These are phyloP conservation scores for Drosophila planitibia DNA, from an alignment of 2,888 invertebrate species.

Conservation along the genomic window DNA sequence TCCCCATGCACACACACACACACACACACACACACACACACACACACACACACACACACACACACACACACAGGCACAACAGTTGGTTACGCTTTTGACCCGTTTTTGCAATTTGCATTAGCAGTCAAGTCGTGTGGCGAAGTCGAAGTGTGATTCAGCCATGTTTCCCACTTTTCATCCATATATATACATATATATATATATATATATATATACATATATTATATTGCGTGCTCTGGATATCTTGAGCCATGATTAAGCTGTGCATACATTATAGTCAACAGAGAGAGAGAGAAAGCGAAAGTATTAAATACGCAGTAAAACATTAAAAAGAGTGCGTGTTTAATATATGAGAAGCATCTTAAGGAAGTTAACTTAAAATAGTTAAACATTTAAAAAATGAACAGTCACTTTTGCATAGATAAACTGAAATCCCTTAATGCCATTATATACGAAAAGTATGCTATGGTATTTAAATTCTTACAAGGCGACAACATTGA, in stretches of 20 bases:
- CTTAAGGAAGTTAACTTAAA: background rate
- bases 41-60: background rate
- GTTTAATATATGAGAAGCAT: background rate
- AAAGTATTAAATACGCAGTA: background rate
- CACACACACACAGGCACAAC: background rate
- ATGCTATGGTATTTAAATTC: too few relatives aligned
- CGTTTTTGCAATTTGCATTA: conserved; percentile 64
- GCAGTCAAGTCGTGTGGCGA: conserved; percentile 35
- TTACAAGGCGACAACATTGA: too few relatives aligned
- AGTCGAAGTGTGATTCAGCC: conserved; percentile 33
- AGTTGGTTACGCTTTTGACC: conserved; percentile 5
- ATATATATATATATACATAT: background rate
- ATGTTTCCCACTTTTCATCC: conserved; percentile 10
- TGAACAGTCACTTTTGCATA: background rate
- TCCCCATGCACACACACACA: background rate
- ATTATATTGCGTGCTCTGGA: background rate
- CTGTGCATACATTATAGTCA: conserved; percentile 33
- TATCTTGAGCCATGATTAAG: conserved; percentile 10
- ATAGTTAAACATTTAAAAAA: background rate
- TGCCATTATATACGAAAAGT: too few relatives aligned
- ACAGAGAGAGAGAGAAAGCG: background rate
- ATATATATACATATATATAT: background rate
- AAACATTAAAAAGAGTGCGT: background rate
- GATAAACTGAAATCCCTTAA: background rate
- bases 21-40: background rate